These are phyloP conservation scores for Bombus waltoni DNA, from an alignment of 1,140 invertebrate genomes.

Conservation along the genomic window DNA sequence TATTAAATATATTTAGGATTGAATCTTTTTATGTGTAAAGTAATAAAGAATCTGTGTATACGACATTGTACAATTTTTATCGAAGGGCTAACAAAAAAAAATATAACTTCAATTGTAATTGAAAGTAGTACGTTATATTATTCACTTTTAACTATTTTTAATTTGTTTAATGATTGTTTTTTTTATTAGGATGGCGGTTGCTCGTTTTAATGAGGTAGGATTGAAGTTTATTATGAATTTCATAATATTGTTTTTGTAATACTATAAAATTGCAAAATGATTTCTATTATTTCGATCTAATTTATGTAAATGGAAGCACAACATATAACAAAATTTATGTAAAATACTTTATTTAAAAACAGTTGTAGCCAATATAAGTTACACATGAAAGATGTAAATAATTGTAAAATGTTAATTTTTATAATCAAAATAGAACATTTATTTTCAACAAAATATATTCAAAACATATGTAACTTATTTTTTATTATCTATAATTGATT, in stretches of 20 bases:
- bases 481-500: not conserved
- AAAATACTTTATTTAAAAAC: not conserved
- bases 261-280: not conserved
- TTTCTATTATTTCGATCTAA: not conserved
- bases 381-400: conserved; percentile 19
- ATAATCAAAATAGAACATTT: not conserved
- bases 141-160: conserved; percentile 13
- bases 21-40: not conserved
- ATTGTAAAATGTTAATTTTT: conserved; percentile 30
- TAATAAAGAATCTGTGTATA: not conserved
- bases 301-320: not conserved
- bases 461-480: not conserved
- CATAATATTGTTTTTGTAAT: not conserved
- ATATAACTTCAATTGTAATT: conserved; percentile 38
- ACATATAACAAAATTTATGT: not conserved
- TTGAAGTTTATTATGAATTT: not conserved
- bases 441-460: not conserved
- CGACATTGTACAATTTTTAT: conserved; percentile 17
- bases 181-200: not conserved
- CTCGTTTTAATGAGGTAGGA: not conserved
- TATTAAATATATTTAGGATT: not conserved
- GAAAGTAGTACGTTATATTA: conserved; percentile 21
- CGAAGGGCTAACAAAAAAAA: conserved; percentile 30
- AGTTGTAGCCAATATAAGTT: not conserved
- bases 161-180: conserved; percentile 2